Evolutionary conservation across 2,797 vertebrate species (phyloP).

Genomic region (Protosalanx chinensis): DNA sequence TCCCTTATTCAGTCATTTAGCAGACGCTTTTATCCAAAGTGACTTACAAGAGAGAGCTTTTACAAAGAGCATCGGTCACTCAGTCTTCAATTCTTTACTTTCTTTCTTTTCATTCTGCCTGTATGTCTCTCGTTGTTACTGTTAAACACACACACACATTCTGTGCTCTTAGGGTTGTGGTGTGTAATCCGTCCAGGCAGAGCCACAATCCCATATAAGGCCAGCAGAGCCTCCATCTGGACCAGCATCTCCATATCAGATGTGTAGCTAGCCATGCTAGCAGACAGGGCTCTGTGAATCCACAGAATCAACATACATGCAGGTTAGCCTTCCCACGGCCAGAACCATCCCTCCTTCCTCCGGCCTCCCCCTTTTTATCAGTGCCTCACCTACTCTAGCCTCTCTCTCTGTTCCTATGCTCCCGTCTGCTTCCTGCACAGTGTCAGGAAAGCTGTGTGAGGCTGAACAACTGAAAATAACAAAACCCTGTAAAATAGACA

Average conservation of each 20-base stretch:
- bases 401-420: no score
- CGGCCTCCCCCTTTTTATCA: neutral
- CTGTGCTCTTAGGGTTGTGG: constrained; percentile 40
- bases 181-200: constrained; percentile 57
- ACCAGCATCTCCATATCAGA: constrained; percentile 70
- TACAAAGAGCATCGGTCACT: no score
- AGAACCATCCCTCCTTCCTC: neutral
- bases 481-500: constrained; percentile 49
- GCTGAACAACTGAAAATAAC: constrained; percentile 50
- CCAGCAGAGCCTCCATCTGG: constrained; percentile 63
- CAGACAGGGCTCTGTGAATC: constrained; percentile 56
- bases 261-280: constrained; percentile 48
- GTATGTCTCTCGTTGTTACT: neutral
- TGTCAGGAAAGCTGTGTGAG: neutral
- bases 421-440: no score
- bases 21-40: no score
- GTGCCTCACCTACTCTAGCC: neutral
- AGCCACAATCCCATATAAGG: constrained; percentile 69
- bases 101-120: neutral
- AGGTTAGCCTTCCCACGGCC: constrained; percentile 2
- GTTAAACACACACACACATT: neutral
- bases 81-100: neutral
- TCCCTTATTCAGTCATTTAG: no score
- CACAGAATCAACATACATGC: constrained; percentile 64
- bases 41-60: no score